These are phyloP conservation scores for Rhagoletis zephyria DNA, from an alignment of 1,140 invertebrate species.

Conservation along the genomic window DNA sequence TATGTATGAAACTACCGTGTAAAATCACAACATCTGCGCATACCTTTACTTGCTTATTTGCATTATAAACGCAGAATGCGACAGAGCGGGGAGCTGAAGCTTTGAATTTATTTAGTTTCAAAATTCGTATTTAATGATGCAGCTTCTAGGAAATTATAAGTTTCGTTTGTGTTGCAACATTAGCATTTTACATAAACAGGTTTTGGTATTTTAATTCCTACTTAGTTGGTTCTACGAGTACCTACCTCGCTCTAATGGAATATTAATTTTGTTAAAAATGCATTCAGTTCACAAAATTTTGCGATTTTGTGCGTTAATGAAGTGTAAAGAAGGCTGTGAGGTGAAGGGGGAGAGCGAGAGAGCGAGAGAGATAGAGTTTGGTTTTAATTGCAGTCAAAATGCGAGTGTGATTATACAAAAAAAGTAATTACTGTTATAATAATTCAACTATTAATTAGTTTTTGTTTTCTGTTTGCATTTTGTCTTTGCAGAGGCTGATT, in stretches of 20 bases:
- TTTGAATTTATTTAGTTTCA: background rate
- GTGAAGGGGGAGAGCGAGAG: background rate
- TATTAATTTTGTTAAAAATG: conserved; percentile 28
- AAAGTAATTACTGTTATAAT: conserved; percentile 17
- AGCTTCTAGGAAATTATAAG: background rate
- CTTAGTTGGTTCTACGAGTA: background rate
- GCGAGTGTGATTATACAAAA: background rate
- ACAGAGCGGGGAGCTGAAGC: background rate
- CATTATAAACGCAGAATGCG: background rate
- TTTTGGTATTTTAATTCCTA: conserved; percentile 18
- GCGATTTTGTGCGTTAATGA: too few species aligned
- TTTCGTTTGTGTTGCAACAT: conserved; percentile 22
- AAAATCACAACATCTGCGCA: background rate
- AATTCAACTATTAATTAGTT: conserved; percentile 46
- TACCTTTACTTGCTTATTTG: background rate
- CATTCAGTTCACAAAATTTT: too few species aligned
- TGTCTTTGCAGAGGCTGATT: conserved; percentile 86
- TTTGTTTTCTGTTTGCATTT: conserved; percentile 18
- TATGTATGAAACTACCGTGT: background rate
- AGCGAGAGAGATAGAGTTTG: background rate
- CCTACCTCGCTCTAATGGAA: background rate
- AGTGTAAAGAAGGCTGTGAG: background rate
- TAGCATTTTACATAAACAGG: conserved; percentile 29
- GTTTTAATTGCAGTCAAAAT: background rate
- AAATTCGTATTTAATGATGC: conserved; percentile 41